Evolutionary conservation across 1,140 invertebrate species (phyloP), one percentile per base, ranked within the genome.

Genomic region (Gonioctena quinquepunctata): DNA sequence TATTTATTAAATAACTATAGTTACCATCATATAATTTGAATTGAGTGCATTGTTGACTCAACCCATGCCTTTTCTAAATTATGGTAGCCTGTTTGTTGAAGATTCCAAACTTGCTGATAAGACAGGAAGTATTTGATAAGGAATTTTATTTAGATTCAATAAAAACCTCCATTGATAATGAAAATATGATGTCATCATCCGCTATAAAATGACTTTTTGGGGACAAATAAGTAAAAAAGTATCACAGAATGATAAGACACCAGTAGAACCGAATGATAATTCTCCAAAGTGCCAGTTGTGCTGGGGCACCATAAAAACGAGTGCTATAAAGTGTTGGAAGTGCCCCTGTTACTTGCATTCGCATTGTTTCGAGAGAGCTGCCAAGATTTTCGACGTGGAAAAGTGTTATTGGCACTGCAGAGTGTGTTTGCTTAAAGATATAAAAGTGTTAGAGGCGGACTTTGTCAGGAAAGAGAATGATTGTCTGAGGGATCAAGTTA

Each of bases 251-350:
- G 27, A 33, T 18, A 60, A 60, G 5, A 60, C 13, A 63, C 8
- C 11, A 11, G 18, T 13, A 49, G 59, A 64, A 60, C 23, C n/a
- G 13, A 21, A 48, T 26, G 18, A 49, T 18, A 42, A 42, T 42
- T 19, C n/a, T 5, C 18, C 33, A 22, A 48, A 49, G 7, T 75
- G 73, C 19, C 66, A 68, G 8, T 57, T 75, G 19, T 75, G 73
- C 19, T 67, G 67, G 48, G 27, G 33, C 16, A n/a, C 33, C 4
- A 67, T 75, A 2, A 70, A 71, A 67, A 69, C 73, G 21, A 75
- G 70, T 65, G 70, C 67, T n/a, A 68, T 75, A 3, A 75, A 75
- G 54, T 75, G 73, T 60, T 33, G 23, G 21, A 75, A 67, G 21
- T 75, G 73, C 66, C 6, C 67, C 5, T 23, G 52, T 2, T 72